Base-by-base conservation (phyloP, 2,113 vertebrate species). In the Nipponia nippon region DNA sequence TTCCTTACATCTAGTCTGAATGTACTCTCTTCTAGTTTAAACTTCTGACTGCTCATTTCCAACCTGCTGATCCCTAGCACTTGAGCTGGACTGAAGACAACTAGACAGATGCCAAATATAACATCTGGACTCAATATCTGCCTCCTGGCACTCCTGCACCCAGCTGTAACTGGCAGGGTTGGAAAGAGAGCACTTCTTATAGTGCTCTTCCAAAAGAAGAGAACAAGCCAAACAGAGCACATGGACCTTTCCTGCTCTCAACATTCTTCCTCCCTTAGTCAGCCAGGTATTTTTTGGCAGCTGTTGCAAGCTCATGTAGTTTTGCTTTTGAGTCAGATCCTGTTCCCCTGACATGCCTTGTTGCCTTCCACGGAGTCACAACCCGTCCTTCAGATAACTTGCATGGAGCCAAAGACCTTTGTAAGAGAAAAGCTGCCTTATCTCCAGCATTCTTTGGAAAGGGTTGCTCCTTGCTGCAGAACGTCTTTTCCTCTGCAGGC, bases 241-340 rank as follows among this genome's bases (percentile, higher is more conserved):
- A 44, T 12, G 53, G 80, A 61, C 56, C 32, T 82, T 89, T 67
- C 46, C 67, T 53, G 27, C 49, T 89, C 53, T 63, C 55, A 49
- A 75, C 95, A 88, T 97, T 94, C 58, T 70, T 86, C 53, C 46
- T 69, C n/a, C 61, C 66, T 95, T 94, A 96, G 65, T 97, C 97
- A 94, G 23, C 15, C 93, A 95, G 85, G 95, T 86, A 65, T 85
- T 91, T 95, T 92, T 53, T 79, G 88, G 91, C 86, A 88, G 77
- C 82, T 96, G 91, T 90, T 0, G 56, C 95, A 93, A 96, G 86
- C n/a, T 65, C 5, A 0, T 44, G 69, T 73, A 89, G 83, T 77
- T 89, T 72, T 92, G 70, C 25, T 90, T 95, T 94, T 94, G 97
- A 95, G 78, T 93, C 92, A 95, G 92, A 82, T 91, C 94, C 88